These are phyloP conservation scores for Diprion similis DNA, from an alignment of 1,140 invertebrate species.

Conservation along the genomic window DNA sequence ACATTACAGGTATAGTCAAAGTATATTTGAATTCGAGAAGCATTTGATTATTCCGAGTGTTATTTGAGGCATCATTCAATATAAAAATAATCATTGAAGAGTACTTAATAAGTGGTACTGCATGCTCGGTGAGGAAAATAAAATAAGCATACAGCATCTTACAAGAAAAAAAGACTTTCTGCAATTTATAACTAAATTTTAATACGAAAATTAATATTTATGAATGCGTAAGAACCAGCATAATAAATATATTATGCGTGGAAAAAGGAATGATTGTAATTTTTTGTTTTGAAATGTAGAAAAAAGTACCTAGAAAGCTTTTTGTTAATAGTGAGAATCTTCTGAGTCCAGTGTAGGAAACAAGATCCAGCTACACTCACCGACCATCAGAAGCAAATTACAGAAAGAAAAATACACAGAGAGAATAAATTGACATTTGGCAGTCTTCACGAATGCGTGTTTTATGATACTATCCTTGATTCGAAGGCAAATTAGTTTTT, in stretches of 20 bases:
- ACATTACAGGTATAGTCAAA: too few species aligned
- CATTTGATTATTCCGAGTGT: too few species aligned
- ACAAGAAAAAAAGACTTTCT: too few species aligned
- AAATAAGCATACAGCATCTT: too few species aligned
- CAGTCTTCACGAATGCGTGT: not conserved
- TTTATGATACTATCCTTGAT: too few species aligned
- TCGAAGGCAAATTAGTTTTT: too few species aligned
- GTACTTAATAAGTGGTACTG: too few species aligned
- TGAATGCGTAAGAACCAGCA: not conserved
- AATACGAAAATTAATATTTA: not conserved
- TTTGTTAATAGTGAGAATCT: conserved; percentile 58
- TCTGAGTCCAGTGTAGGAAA: conserved; percentile 57
- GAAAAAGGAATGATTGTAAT: not conserved
- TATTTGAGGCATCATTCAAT: too few species aligned
- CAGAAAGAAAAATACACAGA: conserved; percentile 48
- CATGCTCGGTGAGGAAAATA: too few species aligned
- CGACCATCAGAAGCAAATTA: conserved; percentile 54
- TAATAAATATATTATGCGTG: conserved; percentile 1
- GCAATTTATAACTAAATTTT: too few species aligned
- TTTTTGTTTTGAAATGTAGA: conserved; percentile 8
- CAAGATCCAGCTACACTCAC: conserved; percentile 57
- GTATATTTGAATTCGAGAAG: too few species aligned
- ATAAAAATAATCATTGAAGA: too few species aligned
- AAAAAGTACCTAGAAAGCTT: conserved; percentile 55
- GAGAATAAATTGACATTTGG: conserved; percentile 42